Base-by-base conservation (phyloP, 2,888 invertebrate genomes). In the Balanococcus diminutus region DNA sequence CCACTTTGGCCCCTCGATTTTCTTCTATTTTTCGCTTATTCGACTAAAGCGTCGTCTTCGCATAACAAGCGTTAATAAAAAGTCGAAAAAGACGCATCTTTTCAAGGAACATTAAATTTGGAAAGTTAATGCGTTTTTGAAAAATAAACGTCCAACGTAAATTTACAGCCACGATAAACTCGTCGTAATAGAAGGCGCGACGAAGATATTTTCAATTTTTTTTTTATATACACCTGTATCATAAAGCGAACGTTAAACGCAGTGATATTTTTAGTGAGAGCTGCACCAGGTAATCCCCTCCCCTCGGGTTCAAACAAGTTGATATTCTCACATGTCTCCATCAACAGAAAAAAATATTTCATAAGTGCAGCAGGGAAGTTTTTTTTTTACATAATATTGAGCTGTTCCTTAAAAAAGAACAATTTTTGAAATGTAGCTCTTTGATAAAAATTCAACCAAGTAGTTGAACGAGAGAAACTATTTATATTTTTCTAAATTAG, bases 101-200 rank as follows among this genome's bases (percentile, higher is more conserved):
- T 79, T 79, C 75, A 79, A 79, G 75, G 75, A 79, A 79, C 75
- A 79, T 79, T 79, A 79, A 79, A 79, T 79, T 79, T 79, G 19
- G 36, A 36, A 79, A 79, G 75, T 79, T 79, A 79, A 79, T 79
- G 75, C 75, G 75, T 79, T 79, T 79, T 79, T 79, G 75, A 79
- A 79, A 79, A 79, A 79, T 79, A 79, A 79, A 79, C 75, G 75
- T 79, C 32, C 75, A 36, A 36, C 28, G 36, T 79, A 79, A 79
- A 79, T 79, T 79, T 79, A 36, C 25, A 8, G 28, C 2, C 14
- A 9, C 14, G 4, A 11, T 67, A 19, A n/a, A n/a, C n/a, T n/a
- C n/a, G n/a, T n/a, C n/a, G n/a, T n/a, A n/a, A n/a, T 28, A 72
- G 16, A 72, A 1, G n/a, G 28, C 36, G 75, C 75, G 75, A 79